Percentiles rank a stretch among this genome's conserved stretches.
phyloP scores from a whole-genome alignment of 1,140 invertebrate species.

The Brachionus koreanus region DNA sequence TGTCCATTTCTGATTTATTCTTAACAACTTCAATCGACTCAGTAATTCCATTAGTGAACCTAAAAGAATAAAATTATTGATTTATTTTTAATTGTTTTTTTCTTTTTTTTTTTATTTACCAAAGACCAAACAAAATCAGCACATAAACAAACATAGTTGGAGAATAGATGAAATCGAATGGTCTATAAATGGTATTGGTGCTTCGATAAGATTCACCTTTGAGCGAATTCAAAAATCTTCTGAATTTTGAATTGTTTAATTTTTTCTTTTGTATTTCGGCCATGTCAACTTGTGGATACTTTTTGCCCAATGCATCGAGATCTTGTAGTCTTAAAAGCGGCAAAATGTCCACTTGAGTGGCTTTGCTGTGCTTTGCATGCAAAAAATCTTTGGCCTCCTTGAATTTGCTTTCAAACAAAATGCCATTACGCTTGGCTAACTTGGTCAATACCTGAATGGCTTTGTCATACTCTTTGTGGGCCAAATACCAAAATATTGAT shows the following conservation, averaged over 20 bases:
- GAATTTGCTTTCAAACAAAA: conserved; percentile 40
- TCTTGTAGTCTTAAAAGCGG: conserved; percentile 32
- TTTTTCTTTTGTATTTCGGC: conserved; percentile 42
- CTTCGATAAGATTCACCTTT: conserved; percentile 35
- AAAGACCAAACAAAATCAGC: conserved; percentile 10
- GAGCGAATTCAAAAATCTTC: conserved; percentile 36
- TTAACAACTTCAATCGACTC: conserved; percentile 22
- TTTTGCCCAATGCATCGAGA: conserved; percentile 18
- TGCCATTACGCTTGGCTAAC: not conserved
- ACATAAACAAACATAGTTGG: conserved; percentile 41
- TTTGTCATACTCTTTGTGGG: conserved; percentile 34
- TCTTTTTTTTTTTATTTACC: not conserved
- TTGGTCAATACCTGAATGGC: conserved; percentile 21
- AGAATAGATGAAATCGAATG: conserved; percentile 41
- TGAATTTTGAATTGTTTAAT: conserved; percentile 24
- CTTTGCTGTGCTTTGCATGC: conserved; percentile 25
- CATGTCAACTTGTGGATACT: conserved; percentile 43
- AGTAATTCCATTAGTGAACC: conserved; percentile 34
- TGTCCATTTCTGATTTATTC: not conserved
- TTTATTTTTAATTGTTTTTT: not conserved
- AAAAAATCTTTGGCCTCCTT: conserved; percentile 42
- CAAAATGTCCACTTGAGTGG: conserved; percentile 37
- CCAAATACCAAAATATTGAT: conserved; percentile 43
- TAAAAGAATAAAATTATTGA: not conserved
- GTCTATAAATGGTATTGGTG: conserved; percentile 42